A percentile compares a stretch with the other conserved stretches of the same genome.
phyloP scores from a whole-genome alignment of 2,113 vertebrate species.

The Condylura cristata region DNA sequence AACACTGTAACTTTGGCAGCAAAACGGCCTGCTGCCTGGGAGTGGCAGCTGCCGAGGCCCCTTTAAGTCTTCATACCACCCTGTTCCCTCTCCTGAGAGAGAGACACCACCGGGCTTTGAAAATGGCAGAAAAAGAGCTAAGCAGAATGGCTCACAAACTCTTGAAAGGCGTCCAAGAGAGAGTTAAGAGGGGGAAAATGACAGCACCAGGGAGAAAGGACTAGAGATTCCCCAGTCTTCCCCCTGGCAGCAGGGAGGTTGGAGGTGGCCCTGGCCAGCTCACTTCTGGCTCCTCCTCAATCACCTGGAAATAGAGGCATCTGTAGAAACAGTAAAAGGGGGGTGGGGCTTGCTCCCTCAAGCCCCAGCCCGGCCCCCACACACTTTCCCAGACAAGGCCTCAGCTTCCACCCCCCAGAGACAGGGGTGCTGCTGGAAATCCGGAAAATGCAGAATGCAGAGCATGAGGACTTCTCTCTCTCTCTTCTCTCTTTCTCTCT shows the following conservation, averaged over 20 bases:
- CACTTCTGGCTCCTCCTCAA: neutral
- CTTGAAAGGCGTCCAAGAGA: constrained; percentile 61
- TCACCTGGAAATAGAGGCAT: constrained; percentile 13
- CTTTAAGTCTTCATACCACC: neutral
- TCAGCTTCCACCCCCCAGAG: neutral
- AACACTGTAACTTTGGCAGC: constrained; percentile 16
- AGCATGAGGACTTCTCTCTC: neutral
- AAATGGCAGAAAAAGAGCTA: constrained; percentile 33
- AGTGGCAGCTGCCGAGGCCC: neutral
- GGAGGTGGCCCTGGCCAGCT: no score
- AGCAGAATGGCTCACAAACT: constrained; percentile 47
- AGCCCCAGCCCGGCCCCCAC: neutral
- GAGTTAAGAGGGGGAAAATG: constrained; percentile 25
- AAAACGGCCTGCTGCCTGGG: neutral
- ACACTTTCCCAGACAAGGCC: neutral
- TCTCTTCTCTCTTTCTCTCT: no score
- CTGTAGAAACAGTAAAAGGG: neutral
- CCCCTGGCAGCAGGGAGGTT: neutral
- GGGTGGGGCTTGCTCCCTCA: neutral
- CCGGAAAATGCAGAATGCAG: neutral
- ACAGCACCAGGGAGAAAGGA: neutral
- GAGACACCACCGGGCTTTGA: neutral
- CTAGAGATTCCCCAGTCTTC: neutral
- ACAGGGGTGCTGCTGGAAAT: neutral
- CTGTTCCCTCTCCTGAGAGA: neutral